phyloP scores from a whole-genome alignment of 2,113 vertebrate species.

The Syngnathus scovelli region DNA sequence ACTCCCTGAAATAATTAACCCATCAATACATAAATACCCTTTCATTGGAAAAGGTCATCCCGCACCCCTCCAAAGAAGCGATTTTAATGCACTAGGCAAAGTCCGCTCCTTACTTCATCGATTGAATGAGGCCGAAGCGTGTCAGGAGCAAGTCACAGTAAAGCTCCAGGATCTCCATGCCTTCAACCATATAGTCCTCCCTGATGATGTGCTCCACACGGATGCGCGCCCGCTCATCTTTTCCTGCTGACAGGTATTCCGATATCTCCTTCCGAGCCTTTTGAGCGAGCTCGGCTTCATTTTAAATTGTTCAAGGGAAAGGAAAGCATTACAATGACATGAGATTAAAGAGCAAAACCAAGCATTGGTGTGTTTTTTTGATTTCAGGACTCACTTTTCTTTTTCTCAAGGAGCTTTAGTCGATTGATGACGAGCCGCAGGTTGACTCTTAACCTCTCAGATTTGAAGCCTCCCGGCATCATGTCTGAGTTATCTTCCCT shows the following conservation, averaged over 20 bases:
- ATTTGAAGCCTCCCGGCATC: slow-evolving; percentile 91
- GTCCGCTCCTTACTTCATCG: slow-evolving; percentile 86
- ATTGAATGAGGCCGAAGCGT: slow-evolving; percentile 93
- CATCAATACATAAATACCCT: neutral
- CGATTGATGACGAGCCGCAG: slow-evolving; percentile 93
- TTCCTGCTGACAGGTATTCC: slow-evolving; percentile 90
- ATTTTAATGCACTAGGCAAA: neutral
- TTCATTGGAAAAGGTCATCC: neutral
- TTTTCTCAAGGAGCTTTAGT: slow-evolving; percentile 96
- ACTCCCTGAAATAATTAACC: slow-evolving; percentile 71
- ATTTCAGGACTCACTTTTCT: slow-evolving; percentile 86
- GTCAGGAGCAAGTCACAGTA: slow-evolving; percentile 92
- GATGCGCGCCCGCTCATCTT: slow-evolving; percentile 94
- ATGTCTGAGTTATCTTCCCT: slow-evolving; percentile 56
- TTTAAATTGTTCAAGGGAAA: slow-evolving; percentile 1
- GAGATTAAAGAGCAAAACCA: neutral
- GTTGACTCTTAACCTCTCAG: slow-evolving; percentile 91
- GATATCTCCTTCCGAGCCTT: slow-evolving; percentile 97
- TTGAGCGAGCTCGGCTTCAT: slow-evolving; percentile 89
- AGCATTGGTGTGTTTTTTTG: neutral
- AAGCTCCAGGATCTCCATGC: slow-evolving; percentile 98
- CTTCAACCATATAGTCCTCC: slow-evolving; percentile 97
- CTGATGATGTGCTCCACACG: slow-evolving; percentile 97
- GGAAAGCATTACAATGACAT: neutral
- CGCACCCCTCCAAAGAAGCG: neutral